A percentile compares a stretch with the other conserved stretches of the same genome.
Evolutionary conservation across 2,797 vertebrate genomes (phyloP).

Genomic region (Sciaenops ocellatus): DNA sequence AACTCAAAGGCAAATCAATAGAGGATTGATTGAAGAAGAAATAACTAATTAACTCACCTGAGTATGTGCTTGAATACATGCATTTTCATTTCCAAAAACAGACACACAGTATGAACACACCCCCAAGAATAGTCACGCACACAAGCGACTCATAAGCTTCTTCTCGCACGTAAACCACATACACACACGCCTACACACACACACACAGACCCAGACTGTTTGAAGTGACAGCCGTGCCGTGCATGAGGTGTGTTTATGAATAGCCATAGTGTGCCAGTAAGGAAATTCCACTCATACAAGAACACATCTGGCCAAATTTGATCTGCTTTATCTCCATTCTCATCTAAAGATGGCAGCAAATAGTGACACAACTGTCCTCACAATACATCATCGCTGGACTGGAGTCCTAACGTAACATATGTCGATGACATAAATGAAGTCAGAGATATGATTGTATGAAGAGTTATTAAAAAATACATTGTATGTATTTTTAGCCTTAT

Average conservation of each 20-base stretch:
- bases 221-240: constrained; percentile 56
- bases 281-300: constrained; percentile 74
- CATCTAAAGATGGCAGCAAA: constrained; percentile 69
- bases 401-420: background rate
- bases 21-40: background rate
- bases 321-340: constrained; percentile 67
- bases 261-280: constrained; percentile 55
- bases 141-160: background rate
- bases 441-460: background rate
- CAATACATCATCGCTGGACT: constrained; percentile 23
- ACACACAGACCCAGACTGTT: constrained; percentile 27
- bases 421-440: background rate
- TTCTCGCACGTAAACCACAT: background rate
- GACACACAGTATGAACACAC: background rate
- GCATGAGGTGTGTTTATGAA: constrained; percentile 71
- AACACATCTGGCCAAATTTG: constrained; percentile 71
- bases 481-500: background rate
- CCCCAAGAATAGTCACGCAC: no score
- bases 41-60: background rate
- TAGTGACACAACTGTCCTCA: constrained; percentile 51
- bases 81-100: background rate
- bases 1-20: background rate
- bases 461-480: constrained; percentile 1
- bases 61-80: background rate
- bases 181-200: constrained; percentile 1